Conservation (phyloP, 2,113 vertebrate genomes). For the Parus major region DNA sequence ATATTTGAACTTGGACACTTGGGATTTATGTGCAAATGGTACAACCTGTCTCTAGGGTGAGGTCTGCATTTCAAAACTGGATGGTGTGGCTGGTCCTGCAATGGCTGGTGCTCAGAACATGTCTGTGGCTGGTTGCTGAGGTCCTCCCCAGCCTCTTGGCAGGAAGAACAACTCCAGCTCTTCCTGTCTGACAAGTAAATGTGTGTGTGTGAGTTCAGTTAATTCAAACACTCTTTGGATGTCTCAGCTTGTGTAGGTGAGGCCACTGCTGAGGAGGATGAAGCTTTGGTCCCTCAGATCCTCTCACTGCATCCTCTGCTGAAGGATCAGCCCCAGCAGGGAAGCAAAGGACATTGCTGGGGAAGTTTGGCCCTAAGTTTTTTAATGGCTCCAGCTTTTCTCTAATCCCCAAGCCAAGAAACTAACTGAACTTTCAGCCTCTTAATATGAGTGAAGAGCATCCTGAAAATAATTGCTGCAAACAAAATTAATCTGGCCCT, state of each 20-base stretch:
- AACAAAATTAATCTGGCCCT: constrained; percentile 58
- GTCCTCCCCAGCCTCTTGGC: not conserved
- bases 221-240: not conserved
- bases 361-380: not conserved
- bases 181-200: not conserved
- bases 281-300: not conserved
- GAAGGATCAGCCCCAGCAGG: not conserved
- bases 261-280: not conserved
- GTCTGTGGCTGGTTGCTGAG: not conserved
- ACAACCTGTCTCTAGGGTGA: not conserved
- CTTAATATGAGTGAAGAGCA: constrained; percentile 39
- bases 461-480: constrained; percentile 56
- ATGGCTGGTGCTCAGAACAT: not conserved
- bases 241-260: not conserved
- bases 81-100: not conserved
- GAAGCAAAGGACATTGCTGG: not conserved
- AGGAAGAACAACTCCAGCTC: not conserved
- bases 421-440: constrained; percentile 29
- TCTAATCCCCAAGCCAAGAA: constrained; percentile 26
- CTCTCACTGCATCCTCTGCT: not conserved
- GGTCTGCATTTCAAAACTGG: not conserved
- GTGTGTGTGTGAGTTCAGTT: not conserved
- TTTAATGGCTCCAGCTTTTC: not conserved
- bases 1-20: not conserved
- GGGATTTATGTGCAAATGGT: not conserved